These are phyloP conservation scores for Thaleichthys pacificus DNA, from an alignment of 2,797 vertebrate species.

Conservation along the genomic window DNA sequence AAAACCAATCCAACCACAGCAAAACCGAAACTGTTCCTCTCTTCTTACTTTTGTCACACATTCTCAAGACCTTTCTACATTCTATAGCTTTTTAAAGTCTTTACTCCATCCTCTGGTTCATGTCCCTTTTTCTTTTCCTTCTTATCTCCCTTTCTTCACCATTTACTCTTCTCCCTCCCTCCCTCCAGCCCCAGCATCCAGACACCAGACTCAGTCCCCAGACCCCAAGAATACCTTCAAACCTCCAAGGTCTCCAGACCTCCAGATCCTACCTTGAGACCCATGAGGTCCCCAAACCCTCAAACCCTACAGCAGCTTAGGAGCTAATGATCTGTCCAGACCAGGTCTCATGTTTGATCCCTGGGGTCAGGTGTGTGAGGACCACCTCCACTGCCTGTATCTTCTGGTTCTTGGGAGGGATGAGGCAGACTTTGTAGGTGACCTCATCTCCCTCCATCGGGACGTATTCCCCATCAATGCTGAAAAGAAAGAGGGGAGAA, in stretches of 20 bases:
- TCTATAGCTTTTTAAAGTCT: constrained; percentile 23
- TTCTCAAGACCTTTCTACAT: constrained; percentile 31
- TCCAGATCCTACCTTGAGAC: neutral
- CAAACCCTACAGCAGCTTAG: constrained; percentile 63
- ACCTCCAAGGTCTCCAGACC: neutral
- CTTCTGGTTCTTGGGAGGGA: constrained; percentile 98
- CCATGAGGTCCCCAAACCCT: neutral
- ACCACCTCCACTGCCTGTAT: constrained; percentile 96
- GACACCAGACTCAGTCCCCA: neutral
- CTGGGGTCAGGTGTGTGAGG: constrained; percentile 91
- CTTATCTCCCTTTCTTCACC: constrained; percentile 13
- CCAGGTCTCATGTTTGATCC: constrained; percentile 97
- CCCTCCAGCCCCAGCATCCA: constrained; percentile 13
- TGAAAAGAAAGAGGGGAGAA: constrained; percentile 49
- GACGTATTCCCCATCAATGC: constrained; percentile 97
- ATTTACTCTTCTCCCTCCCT: neutral
- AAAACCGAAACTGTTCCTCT: constrained; percentile 26
- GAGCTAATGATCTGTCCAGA: constrained; percentile 95
- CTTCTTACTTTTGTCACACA: constrained; percentile 33
- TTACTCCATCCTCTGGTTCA: constrained; percentile 54
- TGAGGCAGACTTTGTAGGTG: constrained; percentile 95
- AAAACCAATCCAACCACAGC: neutral
- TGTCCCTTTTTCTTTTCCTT: constrained; percentile 7
- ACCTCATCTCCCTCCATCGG: constrained; percentile 95
- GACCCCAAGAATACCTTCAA: neutral